phyloP scores from a whole-genome alignment of 2,113 vertebrate genomes.

The Ellobius talpinus region DNA sequence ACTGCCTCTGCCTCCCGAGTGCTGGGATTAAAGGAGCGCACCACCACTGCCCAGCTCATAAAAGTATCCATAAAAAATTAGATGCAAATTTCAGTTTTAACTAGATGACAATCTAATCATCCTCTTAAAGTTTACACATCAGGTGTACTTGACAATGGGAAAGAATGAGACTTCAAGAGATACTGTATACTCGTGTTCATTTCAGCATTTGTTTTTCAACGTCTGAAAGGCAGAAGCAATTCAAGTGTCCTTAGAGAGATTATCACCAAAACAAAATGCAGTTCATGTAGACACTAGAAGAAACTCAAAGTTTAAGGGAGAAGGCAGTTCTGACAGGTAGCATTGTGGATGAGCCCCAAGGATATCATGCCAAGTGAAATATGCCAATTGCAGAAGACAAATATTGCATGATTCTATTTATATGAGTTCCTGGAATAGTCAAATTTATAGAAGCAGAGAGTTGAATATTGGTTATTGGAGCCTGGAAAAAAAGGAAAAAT shows the following conservation, averaged over 20 bases:
- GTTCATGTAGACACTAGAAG: neutral
- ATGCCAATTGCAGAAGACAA: constrained; percentile 22
- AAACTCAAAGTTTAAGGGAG: neutral
- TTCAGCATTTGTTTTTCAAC: neutral
- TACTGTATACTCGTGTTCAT: neutral
- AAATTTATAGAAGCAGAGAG: neutral
- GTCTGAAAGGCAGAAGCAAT: neutral
- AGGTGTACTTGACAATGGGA: neutral
- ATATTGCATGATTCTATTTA: neutral
- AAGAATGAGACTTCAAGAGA: neutral
- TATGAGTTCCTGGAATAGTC: neutral
- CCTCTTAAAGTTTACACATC: neutral
- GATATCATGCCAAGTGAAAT: constrained; percentile 32
- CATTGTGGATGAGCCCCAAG: neutral
- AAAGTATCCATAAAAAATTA: neutral
- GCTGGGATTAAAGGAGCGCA: neutral
- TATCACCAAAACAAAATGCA: neutral
- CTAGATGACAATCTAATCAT: neutral
- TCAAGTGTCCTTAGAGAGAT: neutral
- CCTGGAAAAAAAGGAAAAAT: neutral
- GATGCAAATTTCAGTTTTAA: constrained; percentile 41
- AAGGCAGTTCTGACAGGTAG: neutral
- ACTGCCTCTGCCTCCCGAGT: neutral
- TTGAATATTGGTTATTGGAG: neutral
- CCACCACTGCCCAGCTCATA: neutral